Percentiles rank a stretch among this genome's conserved stretches.
Conservation (phyloP, 2,888 invertebrate species). For the Ophraella communa region DNA sequence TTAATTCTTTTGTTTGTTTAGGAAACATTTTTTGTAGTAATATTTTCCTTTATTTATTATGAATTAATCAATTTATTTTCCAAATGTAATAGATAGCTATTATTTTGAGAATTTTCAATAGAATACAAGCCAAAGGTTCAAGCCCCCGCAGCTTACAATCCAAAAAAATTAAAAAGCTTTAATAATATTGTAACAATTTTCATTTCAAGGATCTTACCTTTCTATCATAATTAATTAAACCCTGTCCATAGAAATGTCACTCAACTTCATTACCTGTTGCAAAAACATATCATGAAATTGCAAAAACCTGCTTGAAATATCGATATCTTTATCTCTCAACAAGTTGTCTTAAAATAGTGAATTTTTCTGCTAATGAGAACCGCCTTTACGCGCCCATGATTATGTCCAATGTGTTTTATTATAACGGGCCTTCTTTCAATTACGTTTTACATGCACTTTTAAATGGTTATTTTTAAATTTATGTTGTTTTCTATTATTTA, state of each 20-base stretch:
- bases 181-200: too few species aligned
- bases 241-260: background rate
- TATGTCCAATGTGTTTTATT: conserved; percentile 48
- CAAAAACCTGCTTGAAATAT: background rate
- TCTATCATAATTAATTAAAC: background rate
- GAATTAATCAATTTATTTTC: too few species aligned
- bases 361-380: background rate
- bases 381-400: conserved; percentile 22
- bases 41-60: too few species aligned
- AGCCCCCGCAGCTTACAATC: too few species aligned
- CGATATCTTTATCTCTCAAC: background rate
- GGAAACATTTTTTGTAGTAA: too few species aligned
- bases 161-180: too few species aligned
- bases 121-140: too few species aligned
- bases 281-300: background rate
- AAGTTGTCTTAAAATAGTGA: background rate
- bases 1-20: too few species aligned
- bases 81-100: too few species aligned
- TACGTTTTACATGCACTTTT: conserved; percentile 37
- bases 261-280: background rate
- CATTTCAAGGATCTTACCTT: background rate
- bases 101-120: too few species aligned
- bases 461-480: conserved; percentile 47
- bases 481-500: conserved; percentile 41
- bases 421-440: conserved; percentile 47